These are phyloP conservation scores for Lampris incognitus DNA, from an alignment of 2,113 vertebrate genomes.

Conservation along the genomic window DNA sequence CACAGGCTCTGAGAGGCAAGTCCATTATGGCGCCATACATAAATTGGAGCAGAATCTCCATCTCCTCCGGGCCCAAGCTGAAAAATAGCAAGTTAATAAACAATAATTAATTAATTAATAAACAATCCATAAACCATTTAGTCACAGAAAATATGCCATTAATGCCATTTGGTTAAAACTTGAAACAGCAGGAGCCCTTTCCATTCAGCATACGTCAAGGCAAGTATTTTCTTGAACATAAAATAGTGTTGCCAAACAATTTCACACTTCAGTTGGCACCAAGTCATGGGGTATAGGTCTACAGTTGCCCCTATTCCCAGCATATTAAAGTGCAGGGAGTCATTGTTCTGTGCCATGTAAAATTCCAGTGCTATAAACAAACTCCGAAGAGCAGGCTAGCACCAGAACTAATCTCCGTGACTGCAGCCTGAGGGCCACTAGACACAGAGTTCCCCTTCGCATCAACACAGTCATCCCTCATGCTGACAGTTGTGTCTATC, in stretches of 20 bases:
- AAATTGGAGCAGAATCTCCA: conserved; percentile 91
- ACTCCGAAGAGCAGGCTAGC: conserved; percentile 13
- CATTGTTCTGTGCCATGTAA: background rate
- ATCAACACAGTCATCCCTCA: conserved; percentile 8
- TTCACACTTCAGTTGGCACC: too few relatives aligned
- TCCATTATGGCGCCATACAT: conserved; percentile 93
- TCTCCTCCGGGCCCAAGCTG: conserved; percentile 89
- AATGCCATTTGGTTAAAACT: too few relatives aligned
- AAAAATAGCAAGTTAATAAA: conserved; percentile 43
- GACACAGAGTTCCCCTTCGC: background rate
- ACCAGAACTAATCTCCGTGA: conserved; percentile 1
- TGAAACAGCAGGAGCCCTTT: too few relatives aligned
- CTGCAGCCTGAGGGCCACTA: conserved; percentile 30
- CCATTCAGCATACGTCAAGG: too few relatives aligned
- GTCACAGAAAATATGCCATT: background rate
- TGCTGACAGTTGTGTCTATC: conserved; percentile 57
- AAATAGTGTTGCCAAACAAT: too few relatives aligned
- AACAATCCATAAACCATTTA: background rate
- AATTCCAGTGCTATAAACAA: background rate
- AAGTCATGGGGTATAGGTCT: too few relatives aligned
- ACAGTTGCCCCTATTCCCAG: too few relatives aligned
- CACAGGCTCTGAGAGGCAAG: conserved; percentile 87
- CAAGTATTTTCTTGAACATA: too few relatives aligned
- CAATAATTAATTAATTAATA: background rate
- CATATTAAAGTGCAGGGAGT: too few relatives aligned